Percentiles rank a stretch among this genome's conserved stretches.
Evolutionary conservation across 1,140 invertebrate species (phyloP).

Genomic region (Drosophila pallidifrons): DNA sequence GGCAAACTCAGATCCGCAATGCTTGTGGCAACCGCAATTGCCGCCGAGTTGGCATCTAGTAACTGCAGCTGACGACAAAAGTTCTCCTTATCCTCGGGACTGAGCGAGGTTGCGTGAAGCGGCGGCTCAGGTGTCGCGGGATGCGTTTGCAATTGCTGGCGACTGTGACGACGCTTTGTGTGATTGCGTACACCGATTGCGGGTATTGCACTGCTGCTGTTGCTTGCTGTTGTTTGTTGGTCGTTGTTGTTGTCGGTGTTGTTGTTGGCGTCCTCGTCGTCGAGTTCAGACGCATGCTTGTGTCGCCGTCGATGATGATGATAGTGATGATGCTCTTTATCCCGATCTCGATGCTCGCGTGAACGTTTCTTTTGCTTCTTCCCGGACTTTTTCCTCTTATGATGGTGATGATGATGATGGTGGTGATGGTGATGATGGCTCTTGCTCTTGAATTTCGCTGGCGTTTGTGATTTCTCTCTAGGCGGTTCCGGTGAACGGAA

Average conservation of each 20-base stretch:
- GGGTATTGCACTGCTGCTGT: constrained; percentile 40
- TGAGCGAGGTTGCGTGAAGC: constrained; percentile 59
- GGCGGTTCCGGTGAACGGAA: constrained; percentile 61
- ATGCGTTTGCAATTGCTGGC: constrained; percentile 29
- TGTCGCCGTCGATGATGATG: constrained; percentile 74
- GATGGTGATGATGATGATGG: constrained; percentile 66
- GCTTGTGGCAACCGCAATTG: constrained; percentile 76
- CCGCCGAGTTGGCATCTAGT: constrained; percentile 70
- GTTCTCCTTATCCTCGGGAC: constrained; percentile 83
- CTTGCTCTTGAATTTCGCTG: constrained; percentile 63
- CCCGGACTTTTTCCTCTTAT: constrained; percentile 80
- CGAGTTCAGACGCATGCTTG: constrained; percentile 74
- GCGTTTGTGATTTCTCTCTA: constrained; percentile 58
- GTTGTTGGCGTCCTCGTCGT: constrained; percentile 58
- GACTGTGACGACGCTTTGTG: constrained; percentile 29
- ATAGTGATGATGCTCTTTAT: constrained; percentile 61
- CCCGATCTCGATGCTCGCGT: constrained; percentile 61
- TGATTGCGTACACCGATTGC: constrained; percentile 17
- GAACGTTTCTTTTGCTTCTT: constrained; percentile 81
- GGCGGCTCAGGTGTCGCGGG: constrained; percentile 27
- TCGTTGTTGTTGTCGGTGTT: constrained; percentile 44
- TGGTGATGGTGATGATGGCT: constrained; percentile 63
- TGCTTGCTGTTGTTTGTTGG: constrained; percentile 39
- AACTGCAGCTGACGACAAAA: constrained; percentile 75
- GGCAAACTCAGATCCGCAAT: constrained; percentile 71